Base-by-base conservation (phyloP, 1,140 invertebrate species). In the Homalodisca vitripennis region DNA sequence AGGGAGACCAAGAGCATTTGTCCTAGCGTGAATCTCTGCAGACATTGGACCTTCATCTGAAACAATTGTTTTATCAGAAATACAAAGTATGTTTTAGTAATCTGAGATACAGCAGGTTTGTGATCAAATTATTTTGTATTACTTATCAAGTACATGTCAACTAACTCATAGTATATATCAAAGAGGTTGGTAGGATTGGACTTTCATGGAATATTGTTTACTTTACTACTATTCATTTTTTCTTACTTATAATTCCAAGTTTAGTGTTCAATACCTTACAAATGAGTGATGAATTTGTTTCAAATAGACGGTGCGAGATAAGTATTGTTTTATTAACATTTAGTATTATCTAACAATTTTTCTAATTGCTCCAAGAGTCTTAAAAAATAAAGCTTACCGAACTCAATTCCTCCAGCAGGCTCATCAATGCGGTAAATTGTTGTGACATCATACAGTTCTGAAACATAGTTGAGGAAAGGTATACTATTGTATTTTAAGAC, bases 371-470 rank as follows among this genome's bases (percentile, higher is more conserved):
- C 22, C 29, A 13, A 62, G 13, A 6, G 26, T 13, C 6, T 62
- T 29, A 6, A 62, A 62, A 27, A 62, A 14, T 26, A 29, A 13
- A 6, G 29, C 63, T 47, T 24, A 66, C 63, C 41, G 26, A n/a
- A 14, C 27, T 66, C 63, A 24, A 66, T 66, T 27, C 41, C 63
- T 6, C 63, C 63, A 47, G 63, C 32, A 3, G 63, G 63, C 31
- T 66, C 32, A 66, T 66, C 63, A 2, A 46, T 46, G 10, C 63
- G n/a, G 34, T 66, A 66, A 47, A 66, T 66, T 24, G 63, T 66
- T 47, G 63, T 66, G 1, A 66, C 63, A 66, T 66, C 63, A 47
- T 47, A 66, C 17, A 66, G 24, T 47, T 47, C 63, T 66, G 41
- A 27, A 66, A 66, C 1, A 60, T 12, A 60, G 3, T 26, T n/a